Evolutionary conservation across 2,888 invertebrate species (phyloP).

Genomic region (Pimpla rufipes): DNA sequence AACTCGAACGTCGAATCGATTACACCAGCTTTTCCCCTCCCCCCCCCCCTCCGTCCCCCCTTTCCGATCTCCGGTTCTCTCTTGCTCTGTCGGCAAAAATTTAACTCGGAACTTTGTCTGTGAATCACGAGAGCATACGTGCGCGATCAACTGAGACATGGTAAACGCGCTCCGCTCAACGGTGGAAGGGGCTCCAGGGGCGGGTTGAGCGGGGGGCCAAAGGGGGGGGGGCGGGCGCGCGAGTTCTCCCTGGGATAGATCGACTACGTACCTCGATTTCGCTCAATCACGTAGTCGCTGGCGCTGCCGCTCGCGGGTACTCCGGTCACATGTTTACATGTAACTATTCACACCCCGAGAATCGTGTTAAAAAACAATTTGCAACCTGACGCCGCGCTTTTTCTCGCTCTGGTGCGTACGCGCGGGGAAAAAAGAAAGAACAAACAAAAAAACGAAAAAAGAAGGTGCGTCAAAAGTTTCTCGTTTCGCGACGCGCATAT

Average conservation of each 20-base stretch:
- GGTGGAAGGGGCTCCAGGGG: background rate
- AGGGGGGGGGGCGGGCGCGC: too few relatives aligned
- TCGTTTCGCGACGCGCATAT: background rate
- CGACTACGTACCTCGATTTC: conserved; percentile 43
- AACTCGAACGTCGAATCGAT: conserved; percentile 38
- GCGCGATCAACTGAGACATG: conserved; percentile 49
- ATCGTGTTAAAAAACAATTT: conserved; percentile 38
- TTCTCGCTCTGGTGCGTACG: background rate
- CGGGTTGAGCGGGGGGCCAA: too few relatives aligned
- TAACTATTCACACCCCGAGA: conserved; percentile 38
- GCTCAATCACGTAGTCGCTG: conserved; percentile 40
- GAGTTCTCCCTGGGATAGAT: conserved; percentile 6
- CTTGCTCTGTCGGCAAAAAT: conserved; percentile 33
- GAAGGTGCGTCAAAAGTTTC: too few relatives aligned
- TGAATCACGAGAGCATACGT: conserved; percentile 39
- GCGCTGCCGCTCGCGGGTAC: background rate
- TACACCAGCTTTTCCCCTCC: conserved; percentile 2
- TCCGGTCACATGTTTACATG: conserved; percentile 27
- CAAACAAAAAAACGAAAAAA: too few relatives aligned
- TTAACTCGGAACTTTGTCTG: conserved; percentile 52
- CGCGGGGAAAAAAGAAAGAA: too few relatives aligned
- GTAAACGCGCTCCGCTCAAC: conserved; percentile 45
- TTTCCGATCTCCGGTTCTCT: background rate
- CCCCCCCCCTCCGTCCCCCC: too few relatives aligned
- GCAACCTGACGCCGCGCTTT: background rate